Evolutionary conservation across 2,888 invertebrate genomes (phyloP), one percentile per base, ranked within the genome.

Genomic region (Lasius fuliginosus): DNA sequence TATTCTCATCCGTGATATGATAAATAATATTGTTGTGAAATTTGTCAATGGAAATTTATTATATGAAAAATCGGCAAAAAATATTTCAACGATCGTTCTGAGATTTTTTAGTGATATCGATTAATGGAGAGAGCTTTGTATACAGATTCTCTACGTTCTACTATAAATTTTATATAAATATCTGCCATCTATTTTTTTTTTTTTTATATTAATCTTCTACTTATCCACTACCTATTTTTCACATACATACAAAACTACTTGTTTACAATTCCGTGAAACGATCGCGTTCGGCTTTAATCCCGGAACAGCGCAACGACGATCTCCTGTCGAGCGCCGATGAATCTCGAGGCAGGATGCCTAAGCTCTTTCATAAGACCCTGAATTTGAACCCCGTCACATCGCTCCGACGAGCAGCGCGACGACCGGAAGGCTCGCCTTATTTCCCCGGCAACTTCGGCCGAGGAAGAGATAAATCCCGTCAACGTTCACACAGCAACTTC

Each of bases 331-430:
- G 77, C 58, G 15, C 30, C 56, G 58, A 60, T 60, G 73, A 81
- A 81, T 81, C 79, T 62, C 36, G 71, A 67, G 12, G 23, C 60
- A 36, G 46, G 73, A 73, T 46, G 23, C 46, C 60, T 60, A 81
- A 79, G 79, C 79, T 79, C 79, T 79, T 79, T 71, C 71, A 60
- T 71, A 79, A 81, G 73, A 81, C 73, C 60, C 79, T 73, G 79
- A 62, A 73, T 81, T 81, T 36, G 60, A 73, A 73, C 73, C 60
- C 73, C 60, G 79, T 60, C 79, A 73, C 46, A 81, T 71, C 79
- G 79, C 71, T 69, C 58, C 46, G 60, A 46, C 60, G 73, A 73
- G 60, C 79, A 36, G 8, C 71, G 33, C 79, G 68, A 56, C 79
- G 79, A 81, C 73, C 79, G 60, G 79, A 81, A 81, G 79, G 12